phyloP scores from a whole-genome alignment of 2,797 vertebrate genomes.

The Fundulus diaphanus region DNA sequence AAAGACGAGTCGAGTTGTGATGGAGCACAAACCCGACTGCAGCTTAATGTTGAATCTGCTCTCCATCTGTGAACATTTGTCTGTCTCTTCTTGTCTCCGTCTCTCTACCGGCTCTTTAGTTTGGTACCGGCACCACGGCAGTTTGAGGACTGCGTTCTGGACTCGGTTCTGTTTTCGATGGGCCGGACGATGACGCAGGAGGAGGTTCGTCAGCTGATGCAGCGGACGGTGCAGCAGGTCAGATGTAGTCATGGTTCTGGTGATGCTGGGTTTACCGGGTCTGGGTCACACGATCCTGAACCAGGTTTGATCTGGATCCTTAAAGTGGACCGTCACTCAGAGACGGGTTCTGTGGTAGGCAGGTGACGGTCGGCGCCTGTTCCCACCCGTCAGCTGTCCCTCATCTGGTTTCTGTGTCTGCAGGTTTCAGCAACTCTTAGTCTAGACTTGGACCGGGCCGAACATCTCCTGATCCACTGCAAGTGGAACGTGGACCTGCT shows the following conservation, averaged over 20 bases:
- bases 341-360: neutral
- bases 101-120: slow-evolving; percentile 44
- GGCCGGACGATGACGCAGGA: slow-evolving; percentile 93
- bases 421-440: slow-evolving; percentile 86
- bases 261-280: too few species aligned
- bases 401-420: neutral
- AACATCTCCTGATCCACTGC: slow-evolving; percentile 90
- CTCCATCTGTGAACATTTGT: neutral
- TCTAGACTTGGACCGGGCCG: slow-evolving; percentile 85
- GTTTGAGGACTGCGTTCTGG: slow-evolving; percentile 85
- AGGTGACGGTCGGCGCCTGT: neutral
- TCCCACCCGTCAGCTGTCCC: neutral
- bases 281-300: too few species aligned
- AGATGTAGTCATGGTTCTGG: neutral
- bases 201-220: slow-evolving; percentile 91
- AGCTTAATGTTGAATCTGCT: neutral
- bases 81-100: slow-evolving; percentile 4
- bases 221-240: slow-evolving; percentile 88
- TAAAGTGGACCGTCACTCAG: neutral
- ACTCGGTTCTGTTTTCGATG: slow-evolving; percentile 88
- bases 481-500: slow-evolving; percentile 93
- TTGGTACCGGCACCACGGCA: slow-evolving; percentile 48
- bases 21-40: too few species aligned
- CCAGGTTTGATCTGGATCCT: too few species aligned
- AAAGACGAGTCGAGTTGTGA: too few species aligned